These are phyloP conservation scores for Lysandra coridon DNA, from an alignment of 2,888 invertebrate genomes.

Conservation along the genomic window DNA sequence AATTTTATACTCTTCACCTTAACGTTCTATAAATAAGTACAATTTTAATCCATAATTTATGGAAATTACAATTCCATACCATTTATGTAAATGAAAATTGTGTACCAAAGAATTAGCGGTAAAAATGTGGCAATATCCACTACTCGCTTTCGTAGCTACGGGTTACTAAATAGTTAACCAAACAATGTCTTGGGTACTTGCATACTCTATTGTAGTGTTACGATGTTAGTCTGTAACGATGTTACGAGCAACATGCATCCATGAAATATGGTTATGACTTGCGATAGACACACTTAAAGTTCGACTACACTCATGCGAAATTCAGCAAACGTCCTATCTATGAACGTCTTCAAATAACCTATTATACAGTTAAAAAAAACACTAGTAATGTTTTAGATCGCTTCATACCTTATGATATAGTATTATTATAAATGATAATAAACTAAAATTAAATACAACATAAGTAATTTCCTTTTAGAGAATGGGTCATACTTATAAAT, in stretches of 20 bases:
- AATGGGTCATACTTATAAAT: background rate
- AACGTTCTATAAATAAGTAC: no score
- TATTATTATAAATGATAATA: no score
- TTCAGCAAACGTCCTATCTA: background rate
- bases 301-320: background rate
- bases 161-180: conserved; percentile 1
- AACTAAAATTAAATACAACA: no score
- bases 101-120: background rate
- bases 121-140: background rate
- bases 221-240: conserved; percentile 9
- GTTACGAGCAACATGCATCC: background rate
- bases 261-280: background rate
- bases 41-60: background rate
- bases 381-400: background rate
- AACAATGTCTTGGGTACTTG: background rate
- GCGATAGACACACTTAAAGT: background rate
- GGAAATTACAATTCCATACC: background rate
- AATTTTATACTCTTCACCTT: no score
- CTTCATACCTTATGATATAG: no score
- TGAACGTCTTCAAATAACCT: no score
- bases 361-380: background rate
- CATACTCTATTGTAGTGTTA: background rate
- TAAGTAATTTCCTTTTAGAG: background rate
- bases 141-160: background rate
- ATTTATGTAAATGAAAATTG: background rate